Conservation (phyloP, 2,113 vertebrate genomes). For the Dolichotis patagonum region DNA sequence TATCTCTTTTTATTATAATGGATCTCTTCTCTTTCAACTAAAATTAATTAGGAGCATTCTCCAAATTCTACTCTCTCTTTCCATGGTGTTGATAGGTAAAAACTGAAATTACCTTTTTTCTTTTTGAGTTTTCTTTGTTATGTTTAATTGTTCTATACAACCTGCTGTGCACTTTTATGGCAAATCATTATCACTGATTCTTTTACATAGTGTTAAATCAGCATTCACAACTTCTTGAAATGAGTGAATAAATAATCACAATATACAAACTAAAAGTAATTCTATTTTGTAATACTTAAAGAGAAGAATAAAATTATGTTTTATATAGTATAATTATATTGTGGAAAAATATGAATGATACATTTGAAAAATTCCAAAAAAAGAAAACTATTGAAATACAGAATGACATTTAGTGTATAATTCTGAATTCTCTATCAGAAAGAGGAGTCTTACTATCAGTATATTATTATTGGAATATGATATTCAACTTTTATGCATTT, state of each 20-base stretch:
- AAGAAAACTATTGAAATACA: not conserved
- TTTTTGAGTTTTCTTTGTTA: not conserved
- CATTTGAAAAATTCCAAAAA: not conserved
- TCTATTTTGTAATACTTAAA: slow-evolving; percentile 41
- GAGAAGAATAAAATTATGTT: slow-evolving; percentile 5
- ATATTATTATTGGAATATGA: slow-evolving; percentile 51
- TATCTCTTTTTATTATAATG: not conserved
- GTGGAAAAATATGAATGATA: not conserved
- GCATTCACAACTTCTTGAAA: not conserved
- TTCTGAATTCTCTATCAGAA: not conserved
- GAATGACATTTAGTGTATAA: not conserved
- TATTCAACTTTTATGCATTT: slow-evolving; percentile 63
- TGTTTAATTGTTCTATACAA: not conserved
- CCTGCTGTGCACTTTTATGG: not conserved
- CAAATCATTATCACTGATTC: not conserved
- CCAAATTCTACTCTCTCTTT: not conserved
- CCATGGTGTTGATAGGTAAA: not conserved
- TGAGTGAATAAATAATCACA: not conserved
- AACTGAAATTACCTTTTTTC: not conserved
- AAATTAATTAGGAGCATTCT: not conserved
- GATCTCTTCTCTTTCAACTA: not conserved
- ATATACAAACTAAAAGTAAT: not conserved
- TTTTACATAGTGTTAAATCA: slow-evolving; percentile 14
- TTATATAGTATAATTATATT: not conserved
- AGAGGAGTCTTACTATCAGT: not conserved